phyloP scores from a whole-genome alignment of 23 tunicate species.

The Trididemnum nubilum region DNA sequence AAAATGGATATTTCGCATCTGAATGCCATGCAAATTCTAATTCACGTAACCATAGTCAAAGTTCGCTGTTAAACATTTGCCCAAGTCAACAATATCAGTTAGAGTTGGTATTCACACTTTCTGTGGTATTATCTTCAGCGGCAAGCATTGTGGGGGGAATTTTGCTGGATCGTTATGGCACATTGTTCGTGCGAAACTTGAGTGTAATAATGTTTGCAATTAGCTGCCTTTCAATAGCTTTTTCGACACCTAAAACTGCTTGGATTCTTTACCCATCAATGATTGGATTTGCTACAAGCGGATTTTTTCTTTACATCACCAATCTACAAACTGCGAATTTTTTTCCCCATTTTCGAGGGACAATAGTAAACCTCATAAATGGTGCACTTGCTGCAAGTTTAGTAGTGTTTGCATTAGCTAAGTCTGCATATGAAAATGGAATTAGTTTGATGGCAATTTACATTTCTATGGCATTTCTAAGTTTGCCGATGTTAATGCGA shows the following conservation, averaged over 20 bases:
- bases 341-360: not conserved
- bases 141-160: not conserved
- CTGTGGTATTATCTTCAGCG: not conserved
- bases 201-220: not conserved
- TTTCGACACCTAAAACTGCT: not conserved
- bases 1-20: slow-evolving; percentile 10
- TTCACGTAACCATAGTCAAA: not conserved
- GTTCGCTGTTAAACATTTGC: not conserved
- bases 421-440: not conserved
- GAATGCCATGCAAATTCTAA: not conserved
- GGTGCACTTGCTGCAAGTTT: not conserved
- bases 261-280: slow-evolving; percentile 1
- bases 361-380: not conserved
- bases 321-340: not conserved
- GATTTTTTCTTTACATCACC: not conserved
- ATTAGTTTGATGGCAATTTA: not conserved
- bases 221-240: slow-evolving; percentile 3
- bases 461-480: not conserved
- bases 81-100: not conserved
- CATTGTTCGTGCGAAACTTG: not conserved
- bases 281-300: not conserved
- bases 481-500: not conserved
- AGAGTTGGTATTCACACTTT: not conserved
- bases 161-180: not conserved
- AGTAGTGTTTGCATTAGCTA: not conserved